Evolutionary conservation across 2,888 invertebrate genomes (phyloP).

Genomic region (Spodoptera littoralis): DNA sequence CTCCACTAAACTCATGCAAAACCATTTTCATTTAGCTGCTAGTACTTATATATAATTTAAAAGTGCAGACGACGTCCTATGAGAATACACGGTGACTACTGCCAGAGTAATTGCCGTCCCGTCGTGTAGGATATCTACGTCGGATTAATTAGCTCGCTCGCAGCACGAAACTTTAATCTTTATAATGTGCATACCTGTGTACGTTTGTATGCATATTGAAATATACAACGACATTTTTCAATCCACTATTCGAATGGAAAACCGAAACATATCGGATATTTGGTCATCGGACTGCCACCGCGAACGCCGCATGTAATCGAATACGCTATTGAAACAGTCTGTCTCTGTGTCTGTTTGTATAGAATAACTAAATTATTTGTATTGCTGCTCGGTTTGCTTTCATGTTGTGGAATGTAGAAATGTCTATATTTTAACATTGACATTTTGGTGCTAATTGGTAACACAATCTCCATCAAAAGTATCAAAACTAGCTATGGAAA

Average conservation of each 20-base stretch:
- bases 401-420: conserved; percentile 32
- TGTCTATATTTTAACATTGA: conserved; percentile 19
- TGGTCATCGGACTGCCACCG: conserved; percentile 71
- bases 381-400: conserved; percentile 48
- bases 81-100: conserved; percentile 73
- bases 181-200: conserved; percentile 65
- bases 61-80: conserved; percentile 65
- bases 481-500: no score
- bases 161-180: conserved; percentile 76
- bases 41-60: conserved; percentile 62
- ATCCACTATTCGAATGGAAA: conserved; percentile 66
- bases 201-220: conserved; percentile 33
- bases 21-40: conserved; percentile 41
- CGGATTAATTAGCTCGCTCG: conserved; percentile 78
- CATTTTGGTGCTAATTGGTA: no score
- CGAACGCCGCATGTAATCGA: conserved; percentile 78
- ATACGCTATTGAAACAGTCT: conserved; percentile 71
- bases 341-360: conserved; percentile 65
- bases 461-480: no score
- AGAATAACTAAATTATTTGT: conserved; percentile 72
- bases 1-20: conserved; percentile 46
- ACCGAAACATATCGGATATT: conserved; percentile 74
- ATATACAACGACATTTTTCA: conserved; percentile 66
- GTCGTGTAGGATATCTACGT: conserved; percentile 68
- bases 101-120: conserved; percentile 76